Percentiles rank a stretch among this genome's conserved stretches.
These are phyloP conservation scores for Gastrophryne carolinensis DNA, from an alignment of 2,797 vertebrate genomes.

Conservation along the genomic window DNA sequence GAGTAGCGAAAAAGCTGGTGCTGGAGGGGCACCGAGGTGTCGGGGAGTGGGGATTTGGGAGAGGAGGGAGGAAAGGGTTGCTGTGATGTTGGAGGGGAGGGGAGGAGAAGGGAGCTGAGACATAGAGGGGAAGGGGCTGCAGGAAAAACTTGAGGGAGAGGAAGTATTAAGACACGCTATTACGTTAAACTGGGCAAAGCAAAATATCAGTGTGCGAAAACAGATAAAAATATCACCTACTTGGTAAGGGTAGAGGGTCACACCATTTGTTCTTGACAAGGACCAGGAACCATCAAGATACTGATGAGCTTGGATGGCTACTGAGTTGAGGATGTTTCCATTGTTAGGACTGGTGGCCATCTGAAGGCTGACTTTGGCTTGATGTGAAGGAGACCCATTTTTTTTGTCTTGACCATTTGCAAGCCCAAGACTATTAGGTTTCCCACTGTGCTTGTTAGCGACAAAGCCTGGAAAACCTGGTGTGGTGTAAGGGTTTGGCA, in stretches of 20 bases:
- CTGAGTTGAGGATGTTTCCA: conserved; percentile 75
- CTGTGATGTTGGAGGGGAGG: too few species aligned
- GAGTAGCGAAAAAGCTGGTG: too few species aligned
- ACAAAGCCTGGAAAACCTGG: conserved; percentile 73
- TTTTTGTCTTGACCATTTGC: conserved; percentile 84
- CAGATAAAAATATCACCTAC: conserved; percentile 71
- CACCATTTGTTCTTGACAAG: conserved; percentile 77
- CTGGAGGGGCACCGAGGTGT: too few species aligned
- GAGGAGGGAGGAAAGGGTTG: too few species aligned
- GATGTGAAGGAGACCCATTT: conserved; percentile 77
- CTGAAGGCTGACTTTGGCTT: conserved; percentile 77
- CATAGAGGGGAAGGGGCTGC: too few species aligned
- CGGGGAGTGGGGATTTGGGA: too few species aligned
- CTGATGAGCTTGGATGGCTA: conserved; percentile 84
- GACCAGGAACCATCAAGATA: conserved; percentile 80
- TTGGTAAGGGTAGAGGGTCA: conserved; percentile 79
- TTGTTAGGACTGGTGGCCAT: conserved; percentile 81
- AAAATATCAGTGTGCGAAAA: too few species aligned
- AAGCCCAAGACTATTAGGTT: conserved; percentile 78
- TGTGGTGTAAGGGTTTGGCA: conserved; percentile 69
- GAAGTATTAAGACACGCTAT: too few species aligned
- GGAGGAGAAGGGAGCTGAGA: too few species aligned
- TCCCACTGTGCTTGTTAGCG: conserved; percentile 74
- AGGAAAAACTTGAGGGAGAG: too few species aligned
- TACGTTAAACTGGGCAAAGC: too few species aligned